Base-by-base conservation (phyloP, 2,888 invertebrate genomes). In the Lysandra coridon region DNA sequence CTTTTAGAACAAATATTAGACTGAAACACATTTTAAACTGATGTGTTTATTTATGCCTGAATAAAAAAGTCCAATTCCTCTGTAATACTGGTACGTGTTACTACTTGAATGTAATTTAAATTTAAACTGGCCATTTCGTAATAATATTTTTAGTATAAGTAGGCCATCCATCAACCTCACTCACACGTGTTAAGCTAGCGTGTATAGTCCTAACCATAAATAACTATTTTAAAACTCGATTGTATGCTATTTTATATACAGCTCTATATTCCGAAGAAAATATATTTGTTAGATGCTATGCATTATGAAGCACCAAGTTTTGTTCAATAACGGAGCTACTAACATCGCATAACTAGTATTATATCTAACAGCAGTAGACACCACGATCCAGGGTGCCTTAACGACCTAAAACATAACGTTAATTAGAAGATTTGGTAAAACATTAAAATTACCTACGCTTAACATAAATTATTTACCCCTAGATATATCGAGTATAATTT, bases 381-480 rank as follows among this genome's bases (percentile, higher is more conserved):
- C 69, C 69, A 69, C 10, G 5, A 33, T 69, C 12, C 62, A 49
- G 79, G 14, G 79, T 40, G 37, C 73, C 57, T 75, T 64, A 78
- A 81, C 78, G 74, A 78, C 69, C 76, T 81, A 81, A 74, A 81
- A 81, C 78, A 80, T 81, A 82, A 80, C 80, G 81, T 80, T 79
- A 82, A 81, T 80, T 88, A 88, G 69, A 86, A 91, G 90, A 90
- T 93, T 93, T 93, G 92, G 93, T 93, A 92, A 78, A 92, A 89
- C 85, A 85, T 89, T 89, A 88, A 88, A 86, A 88, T 87, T 88
- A 90, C 85, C 83, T 84, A 84, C 83, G 86, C 85, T 87, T 87
- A 83, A 76, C 76, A 76, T 76, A 76, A 76, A 57, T 76, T 89
- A 81, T 84, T 87, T 88, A 88, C 87, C 82, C 83, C 90, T 91